Percentiles rank a stretch among this genome's conserved stretches.
Evolutionary conservation across 1,140 invertebrate genomes (phyloP).

Genomic region (Berghia stephanieae): DNA sequence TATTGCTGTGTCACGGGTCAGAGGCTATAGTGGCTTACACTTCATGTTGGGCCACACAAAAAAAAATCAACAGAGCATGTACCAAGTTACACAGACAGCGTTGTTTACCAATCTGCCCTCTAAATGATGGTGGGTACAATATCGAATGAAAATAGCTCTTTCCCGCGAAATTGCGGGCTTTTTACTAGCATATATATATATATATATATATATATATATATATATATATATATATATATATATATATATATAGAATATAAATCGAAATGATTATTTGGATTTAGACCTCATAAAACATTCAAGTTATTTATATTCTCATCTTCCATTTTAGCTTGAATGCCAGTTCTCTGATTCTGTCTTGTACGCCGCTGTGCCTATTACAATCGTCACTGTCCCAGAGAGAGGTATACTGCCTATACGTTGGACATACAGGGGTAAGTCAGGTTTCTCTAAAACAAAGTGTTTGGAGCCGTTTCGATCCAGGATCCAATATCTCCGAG

Average conservation of each 20-base stretch:
- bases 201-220: slow-evolving; percentile 8
- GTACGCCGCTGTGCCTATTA: slow-evolving; percentile 61
- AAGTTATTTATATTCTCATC: not conserved
- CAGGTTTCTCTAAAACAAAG: not conserved
- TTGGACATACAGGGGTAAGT: slow-evolving; percentile 58
- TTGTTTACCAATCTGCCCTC: too few relatives aligned
- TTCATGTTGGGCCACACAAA: too few relatives aligned
- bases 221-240: not conserved
- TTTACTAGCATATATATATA: too few relatives aligned
- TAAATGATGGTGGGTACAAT: too few relatives aligned
- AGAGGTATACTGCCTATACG: slow-evolving; percentile 49
- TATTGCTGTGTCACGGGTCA: too few relatives aligned
- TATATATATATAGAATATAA: not conserved
- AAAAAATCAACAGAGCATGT: too few relatives aligned
- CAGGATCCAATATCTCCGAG: not conserved
- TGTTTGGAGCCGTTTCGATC: not conserved
- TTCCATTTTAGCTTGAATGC: slow-evolving; percentile 55
- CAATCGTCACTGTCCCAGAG: slow-evolving; percentile 58
- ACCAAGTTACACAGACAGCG: too few relatives aligned
- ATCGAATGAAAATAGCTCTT: too few relatives aligned
- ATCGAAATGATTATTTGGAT: not conserved
- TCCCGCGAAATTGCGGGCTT: too few relatives aligned
- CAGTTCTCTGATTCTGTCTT: slow-evolving; percentile 56
- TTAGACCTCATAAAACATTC: too few relatives aligned
- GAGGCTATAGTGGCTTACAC: too few relatives aligned